Base-by-base conservation (phyloP, 2,797 vertebrate species). In the Geotrypetes seraphini region DNA sequence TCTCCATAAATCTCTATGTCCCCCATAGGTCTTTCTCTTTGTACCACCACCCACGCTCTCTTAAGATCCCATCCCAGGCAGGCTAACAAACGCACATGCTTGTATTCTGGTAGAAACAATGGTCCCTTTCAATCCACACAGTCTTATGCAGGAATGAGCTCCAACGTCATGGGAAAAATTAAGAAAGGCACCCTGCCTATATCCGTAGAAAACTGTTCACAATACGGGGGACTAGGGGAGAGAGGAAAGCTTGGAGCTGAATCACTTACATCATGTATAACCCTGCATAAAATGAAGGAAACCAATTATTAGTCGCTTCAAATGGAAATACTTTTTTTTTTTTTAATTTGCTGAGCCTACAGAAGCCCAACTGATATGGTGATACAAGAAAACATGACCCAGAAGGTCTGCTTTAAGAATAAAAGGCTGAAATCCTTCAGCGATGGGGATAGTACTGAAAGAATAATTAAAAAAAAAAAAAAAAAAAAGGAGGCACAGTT, bases 121-220 rank as follows among this genome's bases (percentile, higher is more conserved):
- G 78, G 78, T 22, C 67, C 85, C 90, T 89, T 95, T 96, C 85
- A 95, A 61, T 43, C 65, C 36, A 46, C 64, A 57, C 52, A 54
- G 57, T 71, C 53, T 66, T 63, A 56, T 64, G 61, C 67, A 72
- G 64, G 69, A 75, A 57, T 38, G 63, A 47, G 55, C 55, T 14
- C 54, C 70, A 73, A 72, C 54, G 50, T 79, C 73, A 83, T 78
- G 68, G 72, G 69, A 73, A 63, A 82, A 75, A 61, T 75, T 64
- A 75, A 70, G 60, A 75, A n/a, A n/a, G n/a, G n/a, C n/a, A n/a
- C n/a, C n/a, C n/a, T n/a, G n/a, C n/a, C n/a, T n/a, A 66, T 74
- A 75, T 69, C 31, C 39, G 60, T 60, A 66, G 50, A 78, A 72
- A 74, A 66, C 54, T 58, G 53, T 46, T 57, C n/a, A 19, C 52